Evolutionary conservation across 2,113 vertebrate genomes (phyloP).

Genomic region (Cyanoramphus novaezelandiae): DNA sequence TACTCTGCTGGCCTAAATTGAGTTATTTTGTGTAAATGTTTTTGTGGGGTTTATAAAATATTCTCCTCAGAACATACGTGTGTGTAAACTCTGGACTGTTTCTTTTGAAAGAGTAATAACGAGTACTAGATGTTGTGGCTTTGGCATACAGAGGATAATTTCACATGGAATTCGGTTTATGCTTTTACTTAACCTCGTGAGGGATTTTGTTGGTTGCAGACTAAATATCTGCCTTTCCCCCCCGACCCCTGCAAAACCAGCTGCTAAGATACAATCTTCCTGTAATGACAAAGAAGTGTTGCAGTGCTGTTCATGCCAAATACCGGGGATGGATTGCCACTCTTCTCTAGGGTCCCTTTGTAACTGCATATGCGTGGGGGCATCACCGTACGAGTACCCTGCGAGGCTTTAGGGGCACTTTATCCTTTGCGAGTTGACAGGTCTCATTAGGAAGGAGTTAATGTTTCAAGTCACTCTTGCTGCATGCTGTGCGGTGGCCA

Average conservation of each 20-base stretch:
- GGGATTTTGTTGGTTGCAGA: slow-evolving; percentile 25
- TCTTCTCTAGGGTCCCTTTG: neutral
- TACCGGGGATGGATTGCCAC: neutral
- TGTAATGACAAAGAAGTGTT: neutral
- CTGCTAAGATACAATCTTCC: neutral
- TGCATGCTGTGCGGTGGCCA: neutral
- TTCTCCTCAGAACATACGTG: slow-evolving; percentile 36
- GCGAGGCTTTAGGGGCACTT: neutral
- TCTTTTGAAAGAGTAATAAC: slow-evolving; percentile 53
- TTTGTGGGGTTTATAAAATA: slow-evolving; percentile 61
- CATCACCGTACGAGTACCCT: fast-evolving
- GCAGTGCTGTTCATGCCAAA: neutral
- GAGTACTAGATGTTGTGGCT: slow-evolving; percentile 52
- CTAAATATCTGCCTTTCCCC: neutral
- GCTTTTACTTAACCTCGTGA: slow-evolving; percentile 28
- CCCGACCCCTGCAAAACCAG: neutral
- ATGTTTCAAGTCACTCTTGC: neutral
- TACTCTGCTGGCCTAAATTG: slow-evolving; percentile 57
- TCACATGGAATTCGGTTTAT: slow-evolving; percentile 53
- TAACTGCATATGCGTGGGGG: fast-evolving
- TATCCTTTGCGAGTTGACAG: neutral
- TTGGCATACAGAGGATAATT: slow-evolving; percentile 57
- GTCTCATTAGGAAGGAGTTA: neutral
- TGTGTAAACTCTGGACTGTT: slow-evolving; percentile 56
- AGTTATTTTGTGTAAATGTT: slow-evolving; percentile 57